phyloP scores from a whole-genome alignment of 2,888 invertebrate genomes.

The Pyralis farinalis region DNA sequence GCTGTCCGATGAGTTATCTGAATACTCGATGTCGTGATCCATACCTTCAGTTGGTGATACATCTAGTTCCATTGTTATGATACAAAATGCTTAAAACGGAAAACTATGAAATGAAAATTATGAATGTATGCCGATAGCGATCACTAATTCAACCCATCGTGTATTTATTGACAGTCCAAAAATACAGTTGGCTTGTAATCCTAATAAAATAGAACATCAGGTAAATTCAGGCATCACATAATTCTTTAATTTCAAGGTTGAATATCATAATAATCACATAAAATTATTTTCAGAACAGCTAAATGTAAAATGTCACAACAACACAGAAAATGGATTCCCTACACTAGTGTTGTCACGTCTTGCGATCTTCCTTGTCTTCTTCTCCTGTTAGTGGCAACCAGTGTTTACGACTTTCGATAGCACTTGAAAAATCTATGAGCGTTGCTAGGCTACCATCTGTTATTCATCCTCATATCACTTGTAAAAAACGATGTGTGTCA shows the following conservation, averaged over 20 bases:
- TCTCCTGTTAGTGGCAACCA: too few species aligned
- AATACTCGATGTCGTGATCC: slow-evolving; percentile 60
- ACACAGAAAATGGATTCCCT: slow-evolving; percentile 77
- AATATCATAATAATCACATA: slow-evolving; percentile 36
- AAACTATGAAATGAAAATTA: slow-evolving; percentile 44
- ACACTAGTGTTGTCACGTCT: slow-evolving; percentile 19
- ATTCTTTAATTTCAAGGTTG: slow-evolving; percentile 19
- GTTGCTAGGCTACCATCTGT: too few species aligned
- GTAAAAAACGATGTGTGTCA: too few species aligned
- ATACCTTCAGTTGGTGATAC: slow-evolving; percentile 50
- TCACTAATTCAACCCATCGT: slow-evolving; percentile 75
- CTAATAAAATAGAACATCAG: slow-evolving; percentile 41
- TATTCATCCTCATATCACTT: too few species aligned
- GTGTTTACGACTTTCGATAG: too few species aligned
- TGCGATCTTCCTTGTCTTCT: too few species aligned
- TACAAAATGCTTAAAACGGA: slow-evolving; percentile 28
- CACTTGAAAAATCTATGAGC: too few species aligned
- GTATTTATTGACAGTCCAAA: slow-evolving; percentile 32
- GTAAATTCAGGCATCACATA: slow-evolving; percentile 17
- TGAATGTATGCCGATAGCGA: slow-evolving; percentile 62
- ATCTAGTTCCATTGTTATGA: slow-evolving; percentile 63
- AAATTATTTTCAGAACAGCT: slow-evolving; percentile 46
- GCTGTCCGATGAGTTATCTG: slow-evolving; percentile 59
- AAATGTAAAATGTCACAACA: slow-evolving; percentile 81
- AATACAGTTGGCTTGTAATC: slow-evolving; percentile 22